Conservation (phyloP, 2,797 vertebrate species). For the Esox masquinongy region DNA sequence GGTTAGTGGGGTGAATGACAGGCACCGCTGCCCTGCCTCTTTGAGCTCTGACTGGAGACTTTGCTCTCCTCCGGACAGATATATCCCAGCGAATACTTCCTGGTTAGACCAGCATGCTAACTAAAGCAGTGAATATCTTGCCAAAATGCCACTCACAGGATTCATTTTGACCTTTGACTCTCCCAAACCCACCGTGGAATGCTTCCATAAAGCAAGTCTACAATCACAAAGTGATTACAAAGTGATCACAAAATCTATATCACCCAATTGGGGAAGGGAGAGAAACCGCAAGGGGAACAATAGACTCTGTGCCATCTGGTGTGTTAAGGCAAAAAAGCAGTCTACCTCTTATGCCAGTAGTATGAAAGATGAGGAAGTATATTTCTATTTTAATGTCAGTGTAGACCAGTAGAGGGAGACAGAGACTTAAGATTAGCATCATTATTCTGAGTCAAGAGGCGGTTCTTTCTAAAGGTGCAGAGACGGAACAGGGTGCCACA, state of each 20-base stretch:
- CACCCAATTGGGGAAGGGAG: neutral
- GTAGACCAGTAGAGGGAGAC: conserved; percentile 6
- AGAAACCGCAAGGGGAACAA: neutral
- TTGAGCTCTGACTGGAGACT: too few species aligned
- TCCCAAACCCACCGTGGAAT: too few species aligned
- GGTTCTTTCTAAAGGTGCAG: conserved; percentile 13
- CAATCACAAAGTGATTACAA: neutral
- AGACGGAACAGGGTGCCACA: conserved; percentile 40
- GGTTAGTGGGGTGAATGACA: too few species aligned
- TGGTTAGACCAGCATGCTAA: too few species aligned
- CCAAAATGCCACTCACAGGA: too few species aligned
- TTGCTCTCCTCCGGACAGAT: too few species aligned
- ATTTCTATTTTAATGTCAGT: neutral
- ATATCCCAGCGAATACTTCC: too few species aligned
- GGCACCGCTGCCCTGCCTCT: too few species aligned
- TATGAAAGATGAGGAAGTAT: too few species aligned
- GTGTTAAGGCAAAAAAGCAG: neutral
- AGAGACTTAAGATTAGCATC: conserved; percentile 11
- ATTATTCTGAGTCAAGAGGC: neutral
- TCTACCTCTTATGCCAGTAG: neutral
- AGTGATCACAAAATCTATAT: neutral
- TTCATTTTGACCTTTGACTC: too few species aligned
- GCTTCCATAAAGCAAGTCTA: too few species aligned
- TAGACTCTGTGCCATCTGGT: neutral
- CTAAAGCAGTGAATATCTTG: too few species aligned